Evolutionary conservation across 2,113 vertebrate genomes (phyloP).

Genomic region (Chaetodon auriga): DNA sequence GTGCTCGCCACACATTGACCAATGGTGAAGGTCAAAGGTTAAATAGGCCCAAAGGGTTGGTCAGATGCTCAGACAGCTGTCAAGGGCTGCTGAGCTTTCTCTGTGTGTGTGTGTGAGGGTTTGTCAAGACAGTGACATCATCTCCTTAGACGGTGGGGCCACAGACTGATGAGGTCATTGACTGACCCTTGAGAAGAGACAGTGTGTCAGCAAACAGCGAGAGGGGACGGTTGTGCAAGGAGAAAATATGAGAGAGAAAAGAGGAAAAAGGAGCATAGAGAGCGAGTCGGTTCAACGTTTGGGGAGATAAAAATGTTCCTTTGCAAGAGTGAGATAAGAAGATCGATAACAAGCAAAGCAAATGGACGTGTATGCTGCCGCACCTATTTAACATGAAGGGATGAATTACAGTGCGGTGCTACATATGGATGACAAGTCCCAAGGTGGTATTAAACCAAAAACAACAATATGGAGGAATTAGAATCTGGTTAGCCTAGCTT

Average conservation of each 20-base stretch:
- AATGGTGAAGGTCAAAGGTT: constrained; percentile 51
- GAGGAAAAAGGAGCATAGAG: neutral
- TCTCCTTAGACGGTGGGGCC: constrained; percentile 45
- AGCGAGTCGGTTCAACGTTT: neutral
- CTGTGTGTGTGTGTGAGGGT: neutral
- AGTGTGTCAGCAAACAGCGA: constrained; percentile 55
- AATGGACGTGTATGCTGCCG: neutral
- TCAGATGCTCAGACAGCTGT: constrained; percentile 65
- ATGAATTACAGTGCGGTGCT: no score
- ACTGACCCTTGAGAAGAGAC: constrained; percentile 45
- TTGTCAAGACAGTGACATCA: constrained; percentile 57
- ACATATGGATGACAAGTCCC: no score
- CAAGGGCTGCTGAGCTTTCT: constrained; percentile 40
- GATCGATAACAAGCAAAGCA: neutral
- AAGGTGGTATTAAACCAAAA: no score
- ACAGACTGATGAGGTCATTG: constrained; percentile 69
- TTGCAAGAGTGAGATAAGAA: neutral
- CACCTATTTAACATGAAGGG: no score
- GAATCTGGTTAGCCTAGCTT: neutral
- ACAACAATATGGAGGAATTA: neutral
- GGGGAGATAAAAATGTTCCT: neutral
- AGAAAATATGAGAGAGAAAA: neutral
- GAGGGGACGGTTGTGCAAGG: neutral
- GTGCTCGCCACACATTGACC: constrained; percentile 7
- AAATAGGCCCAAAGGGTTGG: constrained; percentile 66